Evolutionary conservation across 2,113 vertebrate species (phyloP), one percentile per base, ranked within the genome.

Genomic region (Solea solea): DNA sequence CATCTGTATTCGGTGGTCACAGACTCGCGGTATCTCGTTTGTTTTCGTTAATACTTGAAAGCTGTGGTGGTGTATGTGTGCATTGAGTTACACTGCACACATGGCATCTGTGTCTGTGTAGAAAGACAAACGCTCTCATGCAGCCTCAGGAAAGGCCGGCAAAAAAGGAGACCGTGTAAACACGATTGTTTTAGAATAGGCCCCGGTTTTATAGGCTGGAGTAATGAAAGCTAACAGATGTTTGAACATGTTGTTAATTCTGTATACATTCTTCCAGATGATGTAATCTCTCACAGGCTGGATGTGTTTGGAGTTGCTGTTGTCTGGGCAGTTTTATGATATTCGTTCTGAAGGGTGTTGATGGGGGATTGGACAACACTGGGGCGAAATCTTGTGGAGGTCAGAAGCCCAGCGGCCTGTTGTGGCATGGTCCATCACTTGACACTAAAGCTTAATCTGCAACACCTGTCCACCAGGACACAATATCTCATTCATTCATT

Each of bases 151-250:
- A 74, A 52, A 81, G 78, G 70, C 84, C 27, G 27, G 61, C 81
- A 62, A 78, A 86, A 28, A 3, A 9, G 52, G 51, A 66, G 72
- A 28, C 46, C 76, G n/a, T 78, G 73, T 90, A 90, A 90, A 86
- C 86, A 87, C 57, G n/a, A 82, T 85, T 86, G 86, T 83, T 89
- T 83, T 73, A 87, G 78, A 84, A 82, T 60, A 64, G 78, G 55
- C 34, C 61, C 7, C 16, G 61, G 52, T 85, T 89, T 88, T 86
- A 88, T 63, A 76, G 71, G 76, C 87, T 54, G n/a, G 41, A 58
- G 73, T 78, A 85, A 87, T 81, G 74, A 87, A 86, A 84, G 70
- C 80, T 66, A 71, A 74, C 87, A 91, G 90, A 89, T 91, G 88
- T 91, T 89, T 82, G 81, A 87, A 84, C 81, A 84, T 65, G 57